Percentiles rank a stretch among this genome's conserved stretches.
These are phyloP conservation scores for Heterocephalus glaber DNA, from an alignment of 2,113 vertebrate species.

Conservation along the genomic window DNA sequence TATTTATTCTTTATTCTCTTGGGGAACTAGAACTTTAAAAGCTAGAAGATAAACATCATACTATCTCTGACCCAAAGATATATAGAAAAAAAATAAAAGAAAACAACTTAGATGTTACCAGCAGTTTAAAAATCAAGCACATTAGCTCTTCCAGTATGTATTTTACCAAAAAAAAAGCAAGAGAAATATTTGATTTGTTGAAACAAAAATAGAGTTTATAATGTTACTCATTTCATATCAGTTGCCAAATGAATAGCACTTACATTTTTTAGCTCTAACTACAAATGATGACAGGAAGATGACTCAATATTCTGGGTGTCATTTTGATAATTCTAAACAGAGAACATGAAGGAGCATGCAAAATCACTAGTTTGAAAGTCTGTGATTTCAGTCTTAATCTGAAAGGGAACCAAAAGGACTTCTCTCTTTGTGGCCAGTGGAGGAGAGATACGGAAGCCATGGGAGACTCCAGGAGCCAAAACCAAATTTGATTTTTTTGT, in stretches of 20 bases:
- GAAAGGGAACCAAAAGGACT: background rate
- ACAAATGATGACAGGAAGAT: constrained; percentile 12
- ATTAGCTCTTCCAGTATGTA: background rate
- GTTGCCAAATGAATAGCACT: constrained; percentile 19
- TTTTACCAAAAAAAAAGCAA: background rate
- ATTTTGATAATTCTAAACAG: background rate
- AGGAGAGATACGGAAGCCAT: background rate
- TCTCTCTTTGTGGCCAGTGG: background rate
- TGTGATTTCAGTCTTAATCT: background rate
- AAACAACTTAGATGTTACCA: background rate
- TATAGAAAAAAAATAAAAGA: background rate
- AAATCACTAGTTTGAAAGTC: background rate
- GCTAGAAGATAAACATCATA: fast-evolving
- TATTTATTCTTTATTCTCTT: fast-evolving
- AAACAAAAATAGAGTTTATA: constrained; percentile 51
- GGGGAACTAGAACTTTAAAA: constrained; percentile 41
- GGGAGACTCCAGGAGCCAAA: background rate
- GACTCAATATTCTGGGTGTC: background rate
- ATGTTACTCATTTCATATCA: background rate
- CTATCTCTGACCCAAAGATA: background rate
- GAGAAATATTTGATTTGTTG: constrained; percentile 47
- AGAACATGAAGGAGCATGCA: background rate
- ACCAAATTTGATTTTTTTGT: constrained; percentile 7
- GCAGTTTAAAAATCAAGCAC: background rate
- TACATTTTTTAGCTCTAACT: constrained; percentile 16